These are phyloP conservation scores for Rhopalosiphum nymphaeae DNA, from an alignment of 2,888 invertebrate genomes.

Conservation along the genomic window DNA sequence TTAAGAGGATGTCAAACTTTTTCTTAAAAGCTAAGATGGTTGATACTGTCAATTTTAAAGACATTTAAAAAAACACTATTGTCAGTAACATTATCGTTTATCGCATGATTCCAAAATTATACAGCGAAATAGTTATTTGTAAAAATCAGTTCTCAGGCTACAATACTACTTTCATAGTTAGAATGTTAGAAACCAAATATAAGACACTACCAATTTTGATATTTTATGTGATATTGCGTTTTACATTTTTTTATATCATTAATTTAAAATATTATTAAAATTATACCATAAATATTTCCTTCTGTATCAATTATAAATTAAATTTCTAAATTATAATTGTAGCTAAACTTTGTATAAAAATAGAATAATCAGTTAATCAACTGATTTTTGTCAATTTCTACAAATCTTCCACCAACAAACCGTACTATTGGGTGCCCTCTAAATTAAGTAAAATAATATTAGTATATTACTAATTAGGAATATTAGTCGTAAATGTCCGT, in stretches of 20 bases:
- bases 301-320: neutral
- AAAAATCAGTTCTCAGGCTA: neutral
- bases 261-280: neutral
- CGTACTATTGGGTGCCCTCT: no score
- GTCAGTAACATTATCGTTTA: neutral
- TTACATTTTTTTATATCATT: neutral
- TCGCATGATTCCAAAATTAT: neutral
- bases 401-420: no score
- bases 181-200: neutral
- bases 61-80: neutral
- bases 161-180: no score
- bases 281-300: neutral
- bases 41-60: neutral
- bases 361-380: no score
- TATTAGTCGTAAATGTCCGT: no score
- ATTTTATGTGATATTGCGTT: neutral
- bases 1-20: neutral
- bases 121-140: neutral
- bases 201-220: neutral
- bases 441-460: no score
- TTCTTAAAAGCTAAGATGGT: neutral
- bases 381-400: no score
- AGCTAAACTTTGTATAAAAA: neutral
- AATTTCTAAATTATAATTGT: neutral
- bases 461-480: no score